Evolutionary conservation across 2,888 invertebrate genomes (phyloP), one percentile per base, ranked within the genome.

Genomic region (Drosophila emarginata): DNA sequence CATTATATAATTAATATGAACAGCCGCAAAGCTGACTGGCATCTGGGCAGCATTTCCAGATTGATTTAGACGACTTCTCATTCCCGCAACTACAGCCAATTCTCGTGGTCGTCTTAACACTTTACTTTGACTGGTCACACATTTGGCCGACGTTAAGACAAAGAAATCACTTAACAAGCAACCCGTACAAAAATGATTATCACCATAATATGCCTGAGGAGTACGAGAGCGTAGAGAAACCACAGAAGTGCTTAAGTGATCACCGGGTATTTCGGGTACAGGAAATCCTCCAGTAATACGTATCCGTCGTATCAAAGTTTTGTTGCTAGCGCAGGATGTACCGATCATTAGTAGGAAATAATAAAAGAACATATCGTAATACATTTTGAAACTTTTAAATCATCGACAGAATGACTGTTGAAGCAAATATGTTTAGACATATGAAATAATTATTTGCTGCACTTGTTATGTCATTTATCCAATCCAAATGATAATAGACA

Each of bases 101-200:
- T 76, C 64, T 0, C 78, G 59, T 0, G 77, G 59, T n/a, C 61
- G 61, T 0, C 71, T 60, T 6, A 58, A 6, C 0, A 80, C 59
- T 56, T 74, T 74, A 12, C 67, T 51, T 18, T 61, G 23, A 4
- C 75, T 61, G 6, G 79, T 76, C 0, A 79, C 72, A 59, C 86
- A 87, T 9, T 75, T 75, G 0, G 80, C 86, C 4, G 84, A 61
- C 0, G 86, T 81, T 12, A 87, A 23, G 0, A 87, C 63, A 14
- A 69, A 69, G 12, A 58, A 64, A 4, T 67, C 61, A 6, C 56
- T 70, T 1, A 87, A 64, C 15, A 87, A 65, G 6, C 67, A 57
- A 9, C 86, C 86, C 0, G 77, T 65, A 23, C 86, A 87, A 53
- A 75, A 87, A 40, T 87, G 86, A 70, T 84, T 86, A 32, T 86